Conservation (phyloP, 2,113 vertebrate species). For the Pavo muticus region DNA sequence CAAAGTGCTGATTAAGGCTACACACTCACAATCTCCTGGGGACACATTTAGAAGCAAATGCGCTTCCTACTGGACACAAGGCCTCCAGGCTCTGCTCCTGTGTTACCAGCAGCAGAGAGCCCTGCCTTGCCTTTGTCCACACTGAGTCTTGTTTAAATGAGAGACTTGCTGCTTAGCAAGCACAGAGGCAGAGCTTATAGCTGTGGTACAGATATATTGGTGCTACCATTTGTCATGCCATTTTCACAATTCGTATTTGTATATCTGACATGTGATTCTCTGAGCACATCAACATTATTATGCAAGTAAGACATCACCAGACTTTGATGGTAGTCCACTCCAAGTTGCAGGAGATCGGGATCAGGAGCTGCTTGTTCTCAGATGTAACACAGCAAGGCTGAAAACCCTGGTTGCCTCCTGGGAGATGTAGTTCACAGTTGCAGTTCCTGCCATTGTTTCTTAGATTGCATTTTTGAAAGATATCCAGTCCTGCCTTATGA, state of each 20-base stretch:
- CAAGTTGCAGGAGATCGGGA: neutral
- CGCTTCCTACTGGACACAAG: neutral
- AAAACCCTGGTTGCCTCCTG: neutral
- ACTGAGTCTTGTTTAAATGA: neutral
- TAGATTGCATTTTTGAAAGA: neutral
- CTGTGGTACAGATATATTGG: neutral
- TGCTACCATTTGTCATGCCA: neutral
- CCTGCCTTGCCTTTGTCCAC: neutral
- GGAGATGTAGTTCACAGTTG: neutral
- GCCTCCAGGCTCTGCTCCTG: too few species aligned
- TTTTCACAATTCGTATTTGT: neutral
- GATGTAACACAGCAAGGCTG: neutral
- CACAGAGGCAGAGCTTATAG: neutral
- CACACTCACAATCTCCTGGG: neutral
- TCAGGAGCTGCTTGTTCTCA: neutral
- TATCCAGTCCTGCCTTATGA: neutral
- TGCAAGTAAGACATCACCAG: neutral
- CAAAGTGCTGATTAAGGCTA: neutral
- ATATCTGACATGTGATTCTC: too few species aligned
- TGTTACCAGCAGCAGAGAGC: neutral
- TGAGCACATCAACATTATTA: too few species aligned
- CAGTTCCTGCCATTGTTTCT: conserved; percentile 34
- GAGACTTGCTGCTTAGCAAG: neutral
- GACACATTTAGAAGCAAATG: conserved; percentile 40
- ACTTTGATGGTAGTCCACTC: neutral